These are phyloP conservation scores for Caenorhabditis briggsae DNA, from an alignment of 1,140 invertebrate species.

Conservation along the genomic window DNA sequence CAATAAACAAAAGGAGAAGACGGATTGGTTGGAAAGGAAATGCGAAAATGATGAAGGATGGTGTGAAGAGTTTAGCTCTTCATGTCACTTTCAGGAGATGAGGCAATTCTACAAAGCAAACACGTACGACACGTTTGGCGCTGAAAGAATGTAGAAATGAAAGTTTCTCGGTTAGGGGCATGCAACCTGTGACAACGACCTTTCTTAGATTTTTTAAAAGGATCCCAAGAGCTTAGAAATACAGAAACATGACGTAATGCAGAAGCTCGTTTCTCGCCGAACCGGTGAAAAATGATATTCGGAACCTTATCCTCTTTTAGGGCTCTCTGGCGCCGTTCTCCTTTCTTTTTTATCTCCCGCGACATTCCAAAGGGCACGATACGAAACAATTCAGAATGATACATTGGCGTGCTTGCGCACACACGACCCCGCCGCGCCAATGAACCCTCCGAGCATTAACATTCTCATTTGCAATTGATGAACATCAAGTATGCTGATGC, in stretches of 20 bases:
- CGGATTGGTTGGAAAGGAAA: not conserved
- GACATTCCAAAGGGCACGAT: conserved; percentile 42
- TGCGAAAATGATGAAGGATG: conserved; percentile 6
- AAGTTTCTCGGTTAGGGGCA: not conserved
- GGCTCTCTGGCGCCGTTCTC: conserved; percentile 30
- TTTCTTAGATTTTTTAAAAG: not conserved
- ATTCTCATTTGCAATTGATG: conserved; percentile 55
- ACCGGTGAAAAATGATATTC: conserved; percentile 48
- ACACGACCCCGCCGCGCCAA: conserved; percentile 20
- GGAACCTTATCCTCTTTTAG: not conserved
- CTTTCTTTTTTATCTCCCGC: not conserved
- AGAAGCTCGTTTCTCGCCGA: not conserved
- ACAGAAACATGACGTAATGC: conserved; percentile 25
- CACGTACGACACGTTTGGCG: not conserved
- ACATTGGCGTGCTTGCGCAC: conserved; percentile 28
- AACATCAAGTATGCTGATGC: conserved; percentile 53
- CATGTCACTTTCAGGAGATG: conserved; percentile 31
- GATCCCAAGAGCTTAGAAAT: conserved; percentile 20
- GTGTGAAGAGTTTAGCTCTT: conserved; percentile 19
- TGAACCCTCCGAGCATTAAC: conserved; percentile 48
- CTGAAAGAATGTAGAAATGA: not conserved
- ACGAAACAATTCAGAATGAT: conserved; percentile 49
- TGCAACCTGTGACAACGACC: not conserved
- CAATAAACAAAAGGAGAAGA: conserved; percentile 45
- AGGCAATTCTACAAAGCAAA: not conserved